phyloP scores from a whole-genome alignment of 1,140 invertebrate species.

The Drosophila parvula region DNA sequence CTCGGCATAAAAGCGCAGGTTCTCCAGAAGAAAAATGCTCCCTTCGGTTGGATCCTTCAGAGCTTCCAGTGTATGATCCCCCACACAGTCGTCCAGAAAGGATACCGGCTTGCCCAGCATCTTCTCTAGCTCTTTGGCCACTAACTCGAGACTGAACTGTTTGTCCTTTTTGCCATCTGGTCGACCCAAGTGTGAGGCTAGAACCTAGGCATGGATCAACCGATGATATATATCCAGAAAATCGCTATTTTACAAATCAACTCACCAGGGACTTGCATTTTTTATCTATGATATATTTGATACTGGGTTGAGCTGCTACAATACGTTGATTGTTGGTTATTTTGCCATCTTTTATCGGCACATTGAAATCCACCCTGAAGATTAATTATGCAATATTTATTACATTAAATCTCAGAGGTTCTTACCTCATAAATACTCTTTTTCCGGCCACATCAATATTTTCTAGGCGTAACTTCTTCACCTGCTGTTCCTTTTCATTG shows the following conservation, averaged over 20 bases:
- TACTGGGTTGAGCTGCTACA: constrained; percentile 96
- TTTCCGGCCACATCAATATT: constrained; percentile 90
- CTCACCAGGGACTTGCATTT: constrained; percentile 93
- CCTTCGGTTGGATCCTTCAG: constrained; percentile 94
- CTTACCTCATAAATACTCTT: constrained; percentile 91
- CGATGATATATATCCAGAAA: not conserved
- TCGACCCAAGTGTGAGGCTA: constrained; percentile 98
- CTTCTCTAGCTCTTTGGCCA: constrained; percentile 94
- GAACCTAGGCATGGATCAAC: constrained; percentile 83
- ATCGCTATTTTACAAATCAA: not conserved
- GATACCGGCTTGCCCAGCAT: constrained; percentile 93
- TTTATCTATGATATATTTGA: constrained; percentile 96
- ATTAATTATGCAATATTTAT: not conserved
- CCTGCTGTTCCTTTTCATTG: not conserved
- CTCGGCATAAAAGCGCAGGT: constrained; percentile 97
- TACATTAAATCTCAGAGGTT: not conserved
- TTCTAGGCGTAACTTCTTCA: constrained; percentile 93
- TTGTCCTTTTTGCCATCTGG: constrained; percentile 94
- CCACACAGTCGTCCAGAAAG: constrained; percentile 97
- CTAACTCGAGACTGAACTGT: constrained; percentile 96
- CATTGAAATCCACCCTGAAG: constrained; percentile 98
- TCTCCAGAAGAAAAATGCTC: constrained; percentile 96
- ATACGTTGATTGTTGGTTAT: constrained; percentile 99
- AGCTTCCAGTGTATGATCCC: constrained; percentile 92
- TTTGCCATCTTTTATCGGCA: constrained; percentile 97